These are phyloP conservation scores for Corvus cornix DNA, from an alignment of 2,113 vertebrate genomes.

Conservation along the genomic window DNA sequence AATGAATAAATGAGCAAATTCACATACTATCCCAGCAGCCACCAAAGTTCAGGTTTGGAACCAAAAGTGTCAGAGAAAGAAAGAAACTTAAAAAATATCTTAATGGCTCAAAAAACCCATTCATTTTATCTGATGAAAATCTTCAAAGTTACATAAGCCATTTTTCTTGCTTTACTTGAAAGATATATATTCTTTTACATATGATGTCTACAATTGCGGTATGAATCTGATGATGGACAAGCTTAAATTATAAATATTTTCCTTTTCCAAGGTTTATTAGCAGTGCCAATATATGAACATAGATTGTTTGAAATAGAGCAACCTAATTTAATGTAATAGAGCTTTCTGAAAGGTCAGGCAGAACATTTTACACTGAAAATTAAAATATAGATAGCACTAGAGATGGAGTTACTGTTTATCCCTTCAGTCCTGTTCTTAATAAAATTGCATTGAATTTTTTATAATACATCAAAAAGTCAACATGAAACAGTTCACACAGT, in stretches of 20 bases:
- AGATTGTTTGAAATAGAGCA: neutral
- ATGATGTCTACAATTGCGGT: neutral
- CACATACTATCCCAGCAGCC: neutral
- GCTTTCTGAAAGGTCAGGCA: slow-evolving; percentile 52
- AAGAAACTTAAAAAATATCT: neutral
- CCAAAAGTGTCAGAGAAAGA: neutral
- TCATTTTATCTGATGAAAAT: neutral
- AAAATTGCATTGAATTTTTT: slow-evolving; percentile 39
- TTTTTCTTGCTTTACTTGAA: neutral
- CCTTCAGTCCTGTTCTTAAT: slow-evolving; percentile 14
- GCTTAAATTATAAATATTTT: slow-evolving; percentile 52
- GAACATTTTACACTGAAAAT: slow-evolving; percentile 40
- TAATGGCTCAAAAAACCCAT: neutral
- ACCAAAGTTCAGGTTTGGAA: neutral
- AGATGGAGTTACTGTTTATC: slow-evolving; percentile 30
- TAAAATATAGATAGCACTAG: slow-evolving; percentile 38
- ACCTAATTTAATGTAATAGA: slow-evolving; percentile 17
- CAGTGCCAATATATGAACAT: neutral
- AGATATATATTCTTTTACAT: neutral
- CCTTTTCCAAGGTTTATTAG: slow-evolving; percentile 11
- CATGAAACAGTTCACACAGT: slow-evolving; percentile 15
- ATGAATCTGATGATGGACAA: neutral
- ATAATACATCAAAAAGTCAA: slow-evolving; percentile 41
- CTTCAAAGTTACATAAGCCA: neutral
- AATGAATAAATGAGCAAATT: slow-evolving; percentile 11